Percentiles rank a stretch among this genome's conserved stretches.
Conservation (phyloP, 2,113 vertebrate genomes). For the Pseudonaja textilis region DNA sequence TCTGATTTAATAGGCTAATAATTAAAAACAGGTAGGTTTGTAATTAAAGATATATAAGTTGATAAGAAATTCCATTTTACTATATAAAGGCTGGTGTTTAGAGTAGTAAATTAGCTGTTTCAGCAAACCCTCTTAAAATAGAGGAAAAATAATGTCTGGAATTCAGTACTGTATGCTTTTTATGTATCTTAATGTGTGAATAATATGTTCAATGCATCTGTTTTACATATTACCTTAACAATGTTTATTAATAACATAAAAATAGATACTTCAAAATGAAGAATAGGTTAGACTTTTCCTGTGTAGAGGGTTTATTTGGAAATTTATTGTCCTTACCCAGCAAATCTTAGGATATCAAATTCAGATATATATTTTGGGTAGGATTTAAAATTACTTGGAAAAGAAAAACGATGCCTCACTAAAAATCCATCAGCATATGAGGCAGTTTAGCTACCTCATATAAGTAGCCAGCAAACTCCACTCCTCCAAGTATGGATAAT, state of each 20-base stretch:
- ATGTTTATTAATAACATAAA: neutral
- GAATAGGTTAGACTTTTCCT: neutral
- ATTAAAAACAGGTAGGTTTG: neutral
- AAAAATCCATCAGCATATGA: neutral
- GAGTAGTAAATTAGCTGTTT: neutral
- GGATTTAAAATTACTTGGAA: neutral
- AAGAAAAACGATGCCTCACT: neutral
- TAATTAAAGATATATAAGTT: neutral
- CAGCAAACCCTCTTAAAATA: neutral
- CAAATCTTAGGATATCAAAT: neutral
- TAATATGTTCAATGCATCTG: neutral
- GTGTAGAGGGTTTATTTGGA: neutral
- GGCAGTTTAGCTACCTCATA: neutral
- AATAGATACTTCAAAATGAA: neutral
- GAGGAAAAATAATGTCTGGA: neutral
- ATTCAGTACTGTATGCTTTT: neutral
- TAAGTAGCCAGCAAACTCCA: neutral
- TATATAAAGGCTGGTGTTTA: neutral
- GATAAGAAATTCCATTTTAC: neutral
- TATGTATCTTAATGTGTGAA: neutral
- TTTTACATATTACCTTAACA: neutral
- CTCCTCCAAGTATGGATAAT: neutral
- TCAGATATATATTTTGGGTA: neutral
- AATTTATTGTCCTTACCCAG: neutral
- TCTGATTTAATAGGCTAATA: neutral